Percentiles rank a stretch among this genome's conserved stretches.
Evolutionary conservation across 1,140 invertebrate species (phyloP).

Genomic region (Aphelinus certus): DNA sequence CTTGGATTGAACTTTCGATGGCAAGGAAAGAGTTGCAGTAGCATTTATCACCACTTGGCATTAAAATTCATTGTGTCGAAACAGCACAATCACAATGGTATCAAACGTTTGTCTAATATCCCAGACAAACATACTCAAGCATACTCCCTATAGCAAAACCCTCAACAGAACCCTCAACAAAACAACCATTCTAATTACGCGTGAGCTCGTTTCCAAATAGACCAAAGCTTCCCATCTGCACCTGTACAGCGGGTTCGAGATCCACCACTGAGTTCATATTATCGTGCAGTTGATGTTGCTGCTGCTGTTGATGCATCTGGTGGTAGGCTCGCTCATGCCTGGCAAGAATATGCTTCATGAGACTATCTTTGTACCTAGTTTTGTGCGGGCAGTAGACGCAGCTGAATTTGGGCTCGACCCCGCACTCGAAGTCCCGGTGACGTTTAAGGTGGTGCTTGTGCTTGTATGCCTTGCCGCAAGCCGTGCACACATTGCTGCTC

Average conservation of each 20-base stretch:
- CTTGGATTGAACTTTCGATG: no score
- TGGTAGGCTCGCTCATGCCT: slow-evolving; percentile 46
- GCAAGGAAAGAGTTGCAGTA: no score
- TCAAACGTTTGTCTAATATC: no score
- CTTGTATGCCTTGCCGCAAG: slow-evolving; percentile 68
- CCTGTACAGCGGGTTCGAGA: neutral
- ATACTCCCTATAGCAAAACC: no score
- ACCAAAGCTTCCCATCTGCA: slow-evolving; percentile 3
- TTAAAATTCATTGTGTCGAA: no score
- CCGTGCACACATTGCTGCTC: slow-evolving; percentile 54
- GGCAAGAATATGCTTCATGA: slow-evolving; percentile 58
- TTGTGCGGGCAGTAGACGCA: slow-evolving; percentile 68
- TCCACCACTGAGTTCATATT: neutral
- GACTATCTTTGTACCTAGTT: slow-evolving; percentile 67
- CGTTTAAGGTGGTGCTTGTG: slow-evolving; percentile 64
- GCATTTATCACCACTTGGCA: no score
- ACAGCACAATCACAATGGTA: no score
- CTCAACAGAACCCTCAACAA: no score
- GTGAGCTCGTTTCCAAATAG: slow-evolving; percentile 19
- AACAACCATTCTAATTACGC: neutral
- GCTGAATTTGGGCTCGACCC: slow-evolving; percentile 68
- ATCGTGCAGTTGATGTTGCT: slow-evolving; percentile 36
- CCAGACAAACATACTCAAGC: no score
- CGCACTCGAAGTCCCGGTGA: slow-evolving; percentile 70
- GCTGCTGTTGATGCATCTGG: slow-evolving; percentile 47